Conservation (phyloP, 2,888 invertebrate species). For the Parnassius mnemosyne region DNA sequence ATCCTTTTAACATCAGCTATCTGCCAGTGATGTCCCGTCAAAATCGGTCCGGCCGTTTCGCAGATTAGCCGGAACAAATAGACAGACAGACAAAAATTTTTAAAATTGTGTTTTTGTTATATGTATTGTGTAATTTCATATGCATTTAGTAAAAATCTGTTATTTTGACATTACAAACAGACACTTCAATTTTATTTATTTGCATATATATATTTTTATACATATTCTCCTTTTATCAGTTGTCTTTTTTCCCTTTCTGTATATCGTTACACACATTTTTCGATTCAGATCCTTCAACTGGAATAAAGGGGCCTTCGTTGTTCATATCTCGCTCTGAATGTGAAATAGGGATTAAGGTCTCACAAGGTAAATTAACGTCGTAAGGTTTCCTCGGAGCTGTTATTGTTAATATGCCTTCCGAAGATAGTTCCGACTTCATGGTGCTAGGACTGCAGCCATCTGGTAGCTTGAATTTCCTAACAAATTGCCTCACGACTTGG, state of each 20-base stretch:
- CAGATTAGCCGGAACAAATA: too few species aligned
- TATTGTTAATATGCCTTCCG: constrained; percentile 57
- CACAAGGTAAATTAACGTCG: constrained; percentile 45
- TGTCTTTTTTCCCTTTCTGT: not conserved
- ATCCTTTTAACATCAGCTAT: too few species aligned
- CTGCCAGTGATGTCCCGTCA: too few species aligned
- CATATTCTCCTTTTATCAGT: too few species aligned
- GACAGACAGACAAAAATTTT: too few species aligned
- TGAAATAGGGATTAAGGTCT: constrained; percentile 44
- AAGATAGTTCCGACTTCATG: constrained; percentile 48
- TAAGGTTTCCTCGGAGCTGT: constrained; percentile 48
- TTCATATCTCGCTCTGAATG: constrained; percentile 27
- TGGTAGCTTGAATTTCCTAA: constrained; percentile 61
- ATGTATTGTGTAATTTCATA: too few species aligned
- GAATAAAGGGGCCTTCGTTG: constrained; percentile 21
- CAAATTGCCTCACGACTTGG: constrained; percentile 51
- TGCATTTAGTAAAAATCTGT: too few species aligned
- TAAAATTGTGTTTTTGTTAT: too few species aligned
- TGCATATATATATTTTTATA: too few species aligned
- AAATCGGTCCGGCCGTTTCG: too few species aligned
- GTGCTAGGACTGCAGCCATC: constrained; percentile 51
- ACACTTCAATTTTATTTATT: too few species aligned
- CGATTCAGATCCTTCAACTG: constrained; percentile 10
- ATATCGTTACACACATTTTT: constrained; percentile 3
- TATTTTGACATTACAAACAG: too few species aligned